Evolutionary conservation across 1,140 invertebrate species (phyloP).

Genomic region (Polyergus mexicanus): DNA sequence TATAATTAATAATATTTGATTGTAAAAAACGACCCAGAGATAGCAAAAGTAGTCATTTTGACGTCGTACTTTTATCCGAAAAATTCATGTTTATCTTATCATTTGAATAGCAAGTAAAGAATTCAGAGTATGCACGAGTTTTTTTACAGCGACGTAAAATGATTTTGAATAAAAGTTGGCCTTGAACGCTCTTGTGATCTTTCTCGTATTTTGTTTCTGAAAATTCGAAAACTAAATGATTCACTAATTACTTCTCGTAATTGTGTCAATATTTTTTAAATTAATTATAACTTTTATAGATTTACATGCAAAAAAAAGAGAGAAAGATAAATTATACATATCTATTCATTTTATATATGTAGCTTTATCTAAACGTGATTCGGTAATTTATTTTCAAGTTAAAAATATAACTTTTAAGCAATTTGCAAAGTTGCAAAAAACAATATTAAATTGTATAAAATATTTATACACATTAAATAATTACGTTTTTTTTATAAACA

Average conservation of each 20-base stretch:
- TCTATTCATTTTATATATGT: neutral
- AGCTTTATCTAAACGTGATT: neutral
- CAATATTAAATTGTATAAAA: neutral
- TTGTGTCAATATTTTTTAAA: neutral
- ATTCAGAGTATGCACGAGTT: conserved; percentile 7
- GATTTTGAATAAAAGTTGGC: neutral
- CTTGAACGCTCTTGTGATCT: neutral
- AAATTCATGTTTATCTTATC: neutral
- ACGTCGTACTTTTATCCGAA: too few relatives aligned
- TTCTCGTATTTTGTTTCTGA: neutral
- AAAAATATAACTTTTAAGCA: neutral
- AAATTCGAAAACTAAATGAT: neutral
- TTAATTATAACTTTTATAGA: neutral
- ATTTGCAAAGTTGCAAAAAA: neutral
- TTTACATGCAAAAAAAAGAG: neutral
- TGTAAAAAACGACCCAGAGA: too few relatives aligned
- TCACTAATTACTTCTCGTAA: neutral
- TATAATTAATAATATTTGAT: too few relatives aligned
- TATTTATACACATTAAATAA: neutral
- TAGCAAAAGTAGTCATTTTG: too few relatives aligned
- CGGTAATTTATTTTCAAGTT: neutral
- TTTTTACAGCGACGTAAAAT: conserved; percentile 12
- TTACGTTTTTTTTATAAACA: neutral
- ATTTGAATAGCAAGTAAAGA: neutral
- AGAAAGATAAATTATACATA: neutral